Conservation (phyloP, 2,888 invertebrate species). For the Kuschelorhynchus macadamiae region DNA sequence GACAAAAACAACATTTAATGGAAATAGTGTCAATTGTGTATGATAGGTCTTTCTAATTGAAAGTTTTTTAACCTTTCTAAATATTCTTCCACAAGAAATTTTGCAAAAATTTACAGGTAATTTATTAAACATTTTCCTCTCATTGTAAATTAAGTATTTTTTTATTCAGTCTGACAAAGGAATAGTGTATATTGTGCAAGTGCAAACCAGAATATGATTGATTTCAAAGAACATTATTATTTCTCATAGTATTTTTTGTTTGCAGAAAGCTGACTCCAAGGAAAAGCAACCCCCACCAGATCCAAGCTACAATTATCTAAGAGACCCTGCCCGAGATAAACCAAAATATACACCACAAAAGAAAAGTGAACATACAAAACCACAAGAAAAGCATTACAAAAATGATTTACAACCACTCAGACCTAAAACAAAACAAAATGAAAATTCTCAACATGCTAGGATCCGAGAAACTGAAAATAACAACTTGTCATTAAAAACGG, state of each 20-base stretch:
- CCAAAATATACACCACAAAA: not conserved
- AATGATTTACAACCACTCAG: not conserved
- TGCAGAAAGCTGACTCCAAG: constrained; percentile 8
- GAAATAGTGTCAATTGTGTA: no score
- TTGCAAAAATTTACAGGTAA: no score
- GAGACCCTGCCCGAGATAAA: constrained; percentile 57
- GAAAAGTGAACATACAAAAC: not conserved
- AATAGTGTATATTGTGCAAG: no score
- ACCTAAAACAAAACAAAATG: not conserved
- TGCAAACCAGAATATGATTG: no score
- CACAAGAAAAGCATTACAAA: not conserved
- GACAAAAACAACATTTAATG: no score
- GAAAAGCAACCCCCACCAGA: constrained; percentile 59
- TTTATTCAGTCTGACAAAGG: no score
- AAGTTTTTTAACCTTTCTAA: no score
- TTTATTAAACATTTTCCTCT: no score
- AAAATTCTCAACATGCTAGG: not conserved
- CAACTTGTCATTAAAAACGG: not conserved
- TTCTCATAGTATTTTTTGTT: constrained; percentile 8
- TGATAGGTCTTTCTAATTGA: no score
- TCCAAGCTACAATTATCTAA: constrained; percentile 60
- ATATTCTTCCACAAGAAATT: no score
- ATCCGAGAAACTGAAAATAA: not conserved
- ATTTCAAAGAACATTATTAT: no score
- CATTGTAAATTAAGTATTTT: no score